These are phyloP conservation scores for Eumaeus atala DNA, from an alignment of 1,140 invertebrate species.

Conservation along the genomic window DNA sequence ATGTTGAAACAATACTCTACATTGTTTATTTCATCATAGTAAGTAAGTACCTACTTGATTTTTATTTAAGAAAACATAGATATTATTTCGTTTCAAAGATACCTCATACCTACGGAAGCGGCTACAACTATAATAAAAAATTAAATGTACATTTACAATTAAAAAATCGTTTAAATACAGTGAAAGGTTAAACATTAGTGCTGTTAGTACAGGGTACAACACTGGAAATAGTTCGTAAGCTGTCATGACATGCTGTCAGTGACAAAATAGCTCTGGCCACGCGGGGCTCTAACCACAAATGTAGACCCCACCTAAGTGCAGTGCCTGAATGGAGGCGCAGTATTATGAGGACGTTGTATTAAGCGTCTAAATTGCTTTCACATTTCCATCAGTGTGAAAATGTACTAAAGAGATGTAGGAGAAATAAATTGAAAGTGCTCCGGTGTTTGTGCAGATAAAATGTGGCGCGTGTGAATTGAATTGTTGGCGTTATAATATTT, in stretches of 20 bases:
- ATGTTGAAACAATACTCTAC: no score
- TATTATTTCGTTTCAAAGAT: no score
- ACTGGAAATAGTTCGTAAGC: not conserved
- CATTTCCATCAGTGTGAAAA: slow-evolving; percentile 11
- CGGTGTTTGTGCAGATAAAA: not conserved
- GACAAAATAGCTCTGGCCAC: slow-evolving; percentile 5
- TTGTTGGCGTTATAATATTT: slow-evolving; percentile 1
- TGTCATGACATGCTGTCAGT: slow-evolving; percentile 8
- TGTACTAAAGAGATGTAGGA: slow-evolving; percentile 8
- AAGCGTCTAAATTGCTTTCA: slow-evolving; percentile 10
- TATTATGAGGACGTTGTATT: slow-evolving; percentile 9
- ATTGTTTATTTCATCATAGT: no score
- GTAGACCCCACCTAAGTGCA: slow-evolving; percentile 8
- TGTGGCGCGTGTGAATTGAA: slow-evolving; percentile 4
- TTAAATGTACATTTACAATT: no score
- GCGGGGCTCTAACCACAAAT: slow-evolving; percentile 1
- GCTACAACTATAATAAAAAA: no score
- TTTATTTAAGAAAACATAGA: no score
- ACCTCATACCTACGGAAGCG: no score
- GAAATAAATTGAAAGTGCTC: slow-evolving; percentile 9
- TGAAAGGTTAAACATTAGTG: no score
- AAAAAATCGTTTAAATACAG: no score
- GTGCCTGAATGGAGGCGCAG: slow-evolving; percentile 4
- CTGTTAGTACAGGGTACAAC: no score
- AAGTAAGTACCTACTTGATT: no score